A percentile compares a stretch with the other conserved stretches of the same genome.
Conservation (phyloP, 2,888 invertebrate species). For the Cenopis cana region DNA sequence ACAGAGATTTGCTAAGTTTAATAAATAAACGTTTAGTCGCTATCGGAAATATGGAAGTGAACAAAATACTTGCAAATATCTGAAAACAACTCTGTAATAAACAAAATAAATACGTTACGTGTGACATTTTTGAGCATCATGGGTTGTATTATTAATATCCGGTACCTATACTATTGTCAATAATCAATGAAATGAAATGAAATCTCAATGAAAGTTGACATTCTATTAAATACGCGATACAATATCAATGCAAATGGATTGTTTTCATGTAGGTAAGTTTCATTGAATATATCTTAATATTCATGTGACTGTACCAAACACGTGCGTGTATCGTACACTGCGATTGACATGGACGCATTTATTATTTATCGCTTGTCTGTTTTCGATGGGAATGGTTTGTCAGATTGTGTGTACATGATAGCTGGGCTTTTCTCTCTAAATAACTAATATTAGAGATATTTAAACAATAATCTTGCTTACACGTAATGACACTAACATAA, state of each 20-base stretch:
- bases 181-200: background rate
- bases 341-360: conserved; percentile 37
- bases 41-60: too few relatives aligned
- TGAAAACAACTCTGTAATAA: too few relatives aligned
- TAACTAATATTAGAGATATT: background rate
- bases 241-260: background rate
- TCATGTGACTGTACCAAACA: conserved; percentile 30
- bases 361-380: conserved; percentile 38
- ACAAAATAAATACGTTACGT: too few relatives aligned
- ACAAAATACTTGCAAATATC: too few relatives aligned
- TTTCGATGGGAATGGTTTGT: conserved; percentile 28
- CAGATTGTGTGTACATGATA: background rate
- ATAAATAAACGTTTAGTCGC: too few relatives aligned
- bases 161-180: too few relatives aligned
- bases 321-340: conserved; percentile 28
- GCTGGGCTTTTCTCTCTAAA: background rate
- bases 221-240: background rate
- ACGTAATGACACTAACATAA: too few relatives aligned
- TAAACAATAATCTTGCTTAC: background rate
- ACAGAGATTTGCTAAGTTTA: too few relatives aligned
- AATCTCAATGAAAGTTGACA: background rate
- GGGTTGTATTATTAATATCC: too few relatives aligned
- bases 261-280: background rate
- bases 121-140: background rate
- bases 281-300: conserved; percentile 5